Evolutionary conservation across 2,797 vertebrate species (phyloP).

Genomic region (Diceros bicornis): DNA sequence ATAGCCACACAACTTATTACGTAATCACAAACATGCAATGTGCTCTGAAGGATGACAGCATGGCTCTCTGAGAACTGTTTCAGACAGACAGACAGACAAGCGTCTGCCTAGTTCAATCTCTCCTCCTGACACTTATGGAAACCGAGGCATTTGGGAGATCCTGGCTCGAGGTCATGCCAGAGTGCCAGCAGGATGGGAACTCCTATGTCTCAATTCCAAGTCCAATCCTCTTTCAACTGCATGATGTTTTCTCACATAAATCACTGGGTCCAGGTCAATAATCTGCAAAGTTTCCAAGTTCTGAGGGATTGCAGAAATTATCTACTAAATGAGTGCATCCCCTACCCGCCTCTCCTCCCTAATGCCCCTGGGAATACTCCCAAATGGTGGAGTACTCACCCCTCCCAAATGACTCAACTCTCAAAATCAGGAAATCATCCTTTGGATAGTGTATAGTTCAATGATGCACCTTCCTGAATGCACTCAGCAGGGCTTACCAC

Average conservation of each 20-base stretch:
- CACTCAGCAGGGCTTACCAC: background rate
- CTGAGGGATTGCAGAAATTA: background rate
- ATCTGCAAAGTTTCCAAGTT: background rate
- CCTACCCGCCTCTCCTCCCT: background rate
- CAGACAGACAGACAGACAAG: background rate
- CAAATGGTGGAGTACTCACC: no score
- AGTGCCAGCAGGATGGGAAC: background rate
- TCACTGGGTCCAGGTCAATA: background rate
- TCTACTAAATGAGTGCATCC: background rate
- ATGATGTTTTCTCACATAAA: background rate
- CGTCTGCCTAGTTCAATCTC: background rate
- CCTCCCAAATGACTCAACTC: background rate
- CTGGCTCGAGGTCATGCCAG: background rate
- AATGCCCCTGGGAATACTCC: background rate
- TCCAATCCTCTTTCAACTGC: background rate
- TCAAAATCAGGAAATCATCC: background rate
- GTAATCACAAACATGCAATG: background rate
- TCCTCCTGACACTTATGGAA: background rate
- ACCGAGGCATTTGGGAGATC: background rate
- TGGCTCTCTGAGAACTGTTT: background rate
- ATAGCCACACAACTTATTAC: background rate
- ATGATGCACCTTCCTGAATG: background rate
- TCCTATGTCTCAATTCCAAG: background rate
- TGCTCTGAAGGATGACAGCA: background rate
- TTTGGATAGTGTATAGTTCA: background rate